Evolutionary conservation across 2,888 invertebrate genomes (phyloP).

Genomic region (Rotaria sp.): DNA sequence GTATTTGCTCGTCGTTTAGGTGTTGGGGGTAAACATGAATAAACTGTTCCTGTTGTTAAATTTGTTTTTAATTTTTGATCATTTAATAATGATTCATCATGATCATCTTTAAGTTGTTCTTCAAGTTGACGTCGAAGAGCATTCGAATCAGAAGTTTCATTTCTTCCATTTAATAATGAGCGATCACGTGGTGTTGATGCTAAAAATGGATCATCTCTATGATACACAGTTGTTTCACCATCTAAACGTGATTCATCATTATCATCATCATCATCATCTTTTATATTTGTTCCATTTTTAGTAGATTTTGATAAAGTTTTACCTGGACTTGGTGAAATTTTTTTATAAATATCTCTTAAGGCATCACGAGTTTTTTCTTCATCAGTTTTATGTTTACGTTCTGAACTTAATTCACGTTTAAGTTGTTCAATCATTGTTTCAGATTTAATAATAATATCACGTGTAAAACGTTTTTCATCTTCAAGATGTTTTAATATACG

Average conservation of each 20-base stretch:
- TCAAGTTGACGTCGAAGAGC: neutral
- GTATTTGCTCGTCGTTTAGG: neutral
- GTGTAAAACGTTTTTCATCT: conserved; percentile 26
- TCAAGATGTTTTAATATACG: conserved; percentile 7
- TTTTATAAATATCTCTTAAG: conserved; percentile 25
- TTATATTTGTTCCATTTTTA: neutral
- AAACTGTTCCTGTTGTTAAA: neutral
- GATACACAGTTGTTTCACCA: neutral
- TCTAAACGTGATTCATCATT: neutral
- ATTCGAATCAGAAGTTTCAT: neutral
- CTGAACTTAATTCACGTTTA: conserved; percentile 13
- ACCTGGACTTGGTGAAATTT: neutral
- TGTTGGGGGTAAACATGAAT: neutral
- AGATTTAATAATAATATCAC: neutral
- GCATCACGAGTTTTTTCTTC: neutral
- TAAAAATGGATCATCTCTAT: neutral
- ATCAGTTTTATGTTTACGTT: neutral
- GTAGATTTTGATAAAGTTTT: neutral
- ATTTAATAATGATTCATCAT: neutral
- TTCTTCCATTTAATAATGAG: neutral
- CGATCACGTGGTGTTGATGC: neutral
- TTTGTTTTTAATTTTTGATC: neutral
- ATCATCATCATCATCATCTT: neutral
- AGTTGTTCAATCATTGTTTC: conserved; percentile 15
- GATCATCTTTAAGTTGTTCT: neutral